Conservation (phyloP, 2,888 invertebrate species). For the Lomographa bimaculata region DNA sequence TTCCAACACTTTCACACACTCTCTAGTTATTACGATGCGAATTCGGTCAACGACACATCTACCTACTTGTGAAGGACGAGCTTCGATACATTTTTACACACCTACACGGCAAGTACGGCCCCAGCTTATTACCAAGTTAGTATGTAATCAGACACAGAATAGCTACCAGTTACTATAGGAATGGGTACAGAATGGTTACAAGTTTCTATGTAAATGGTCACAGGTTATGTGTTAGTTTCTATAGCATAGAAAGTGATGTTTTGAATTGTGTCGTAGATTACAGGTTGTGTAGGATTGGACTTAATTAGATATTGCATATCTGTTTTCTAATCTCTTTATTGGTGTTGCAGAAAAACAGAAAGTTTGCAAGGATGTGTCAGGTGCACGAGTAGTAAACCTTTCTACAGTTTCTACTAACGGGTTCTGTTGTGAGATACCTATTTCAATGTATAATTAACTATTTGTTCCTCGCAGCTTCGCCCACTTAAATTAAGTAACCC, state of each 20-base stretch:
- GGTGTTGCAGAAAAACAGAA: constrained; percentile 16
- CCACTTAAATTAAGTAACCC: no score
- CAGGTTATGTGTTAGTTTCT: not conserved
- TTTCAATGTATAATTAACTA: no score
- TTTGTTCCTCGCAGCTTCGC: no score
- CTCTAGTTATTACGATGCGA: constrained; percentile 42
- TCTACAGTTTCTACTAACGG: no score
- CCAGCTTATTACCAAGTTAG: not conserved
- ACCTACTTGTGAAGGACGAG: constrained; percentile 61
- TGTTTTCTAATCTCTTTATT: constrained; percentile 25
- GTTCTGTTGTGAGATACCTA: no score
- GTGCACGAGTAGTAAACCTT: no score
- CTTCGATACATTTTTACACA: constrained; percentile 35
- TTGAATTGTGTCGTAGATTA: constrained; percentile 22
- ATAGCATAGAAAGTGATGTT: constrained; percentile 11
- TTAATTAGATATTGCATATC: constrained; percentile 22
- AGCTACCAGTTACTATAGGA: constrained; percentile 17
- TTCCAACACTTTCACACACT: constrained; percentile 72
- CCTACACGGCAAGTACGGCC: constrained; percentile 34
- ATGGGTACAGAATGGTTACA: not conserved
- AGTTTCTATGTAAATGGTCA: no score
- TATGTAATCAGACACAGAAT: no score
- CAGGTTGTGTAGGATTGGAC: constrained; percentile 22
- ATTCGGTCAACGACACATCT: constrained; percentile 60
- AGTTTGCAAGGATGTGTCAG: constrained; percentile 6